phyloP scores from a whole-genome alignment of 2,797 vertebrate genomes.

The Botia almorhae region DNA sequence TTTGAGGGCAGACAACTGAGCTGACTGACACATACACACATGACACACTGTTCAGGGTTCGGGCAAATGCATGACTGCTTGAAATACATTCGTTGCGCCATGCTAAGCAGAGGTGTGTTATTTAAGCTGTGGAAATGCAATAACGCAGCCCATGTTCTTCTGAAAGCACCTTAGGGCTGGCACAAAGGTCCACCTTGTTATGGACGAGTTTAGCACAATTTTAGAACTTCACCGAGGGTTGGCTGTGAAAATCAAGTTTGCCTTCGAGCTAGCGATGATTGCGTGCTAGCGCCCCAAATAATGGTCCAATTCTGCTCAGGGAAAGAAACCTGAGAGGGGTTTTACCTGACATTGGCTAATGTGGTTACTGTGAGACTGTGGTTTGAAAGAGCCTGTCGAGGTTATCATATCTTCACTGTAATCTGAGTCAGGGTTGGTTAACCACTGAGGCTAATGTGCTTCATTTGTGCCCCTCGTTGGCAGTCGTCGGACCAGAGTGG shows the following conservation, averaged over 20 bases:
- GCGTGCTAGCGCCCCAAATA: conserved; percentile 42
- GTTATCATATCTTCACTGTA: conserved; percentile 59
- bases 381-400: conserved; percentile 49
- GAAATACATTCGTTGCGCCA: conserved; percentile 14
- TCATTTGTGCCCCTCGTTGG: conserved; percentile 47
- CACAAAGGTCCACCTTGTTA: conserved; percentile 65
- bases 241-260: conserved; percentile 60
- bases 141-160: conserved; percentile 44
- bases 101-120: conserved; percentile 20
- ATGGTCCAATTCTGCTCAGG: conserved; percentile 59
- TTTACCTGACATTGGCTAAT: conserved; percentile 67
- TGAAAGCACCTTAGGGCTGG: conserved; percentile 40
- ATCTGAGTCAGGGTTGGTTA: conserved; percentile 64
- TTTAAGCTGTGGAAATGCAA: conserved; percentile 46
- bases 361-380: conserved; percentile 65
- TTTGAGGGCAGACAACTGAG: conserved; percentile 35
- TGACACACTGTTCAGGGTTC: not conserved
- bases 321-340: conserved; percentile 53
- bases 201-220: conserved; percentile 52
- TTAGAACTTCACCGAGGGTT: conserved; percentile 59
- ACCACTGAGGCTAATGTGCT: conserved; percentile 48
- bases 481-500: conserved; percentile 49
- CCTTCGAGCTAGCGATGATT: conserved; percentile 32
- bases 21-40: conserved; percentile 11
- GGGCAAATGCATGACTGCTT: not conserved